Evolutionary conservation across 2,113 vertebrate genomes (phyloP).

Genomic region (Sinocyclocheilus grahami): DNA sequence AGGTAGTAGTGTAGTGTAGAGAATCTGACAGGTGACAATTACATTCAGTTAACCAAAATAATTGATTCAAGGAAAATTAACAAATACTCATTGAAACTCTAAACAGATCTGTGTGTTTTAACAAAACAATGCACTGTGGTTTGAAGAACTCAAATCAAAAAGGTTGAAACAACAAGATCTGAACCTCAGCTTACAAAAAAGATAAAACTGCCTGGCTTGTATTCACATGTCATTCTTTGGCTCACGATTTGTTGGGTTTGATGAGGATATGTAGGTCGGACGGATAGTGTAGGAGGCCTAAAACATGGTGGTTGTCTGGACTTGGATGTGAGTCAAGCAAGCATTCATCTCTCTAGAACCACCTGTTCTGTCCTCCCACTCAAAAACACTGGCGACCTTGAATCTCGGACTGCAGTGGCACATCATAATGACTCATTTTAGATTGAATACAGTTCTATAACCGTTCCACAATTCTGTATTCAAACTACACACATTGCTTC

Average conservation of each 20-base stretch:
- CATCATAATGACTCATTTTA: slow-evolving; percentile 21
- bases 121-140: not conserved
- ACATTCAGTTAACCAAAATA: not conserved
- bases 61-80: not conserved
- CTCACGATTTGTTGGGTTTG: not conserved
- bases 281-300: slow-evolving; percentile 48
- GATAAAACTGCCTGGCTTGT: not conserved
- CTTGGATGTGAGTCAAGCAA: slow-evolving; percentile 41
- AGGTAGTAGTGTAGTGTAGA: too few relatives aligned
- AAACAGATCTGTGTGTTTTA: not conserved
- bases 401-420: slow-evolving; percentile 23
- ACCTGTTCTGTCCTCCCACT: slow-evolving; percentile 21
- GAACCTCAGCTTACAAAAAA: not conserved
- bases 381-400: slow-evolving; percentile 23
- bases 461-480: not conserved
- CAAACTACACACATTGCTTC: slow-evolving; percentile 14
- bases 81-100: not conserved
- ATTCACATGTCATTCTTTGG: not conserved
- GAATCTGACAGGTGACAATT: not conserved
- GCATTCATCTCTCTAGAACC: slow-evolving; percentile 45
- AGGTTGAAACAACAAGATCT: too few relatives aligned
- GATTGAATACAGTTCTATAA: slow-evolving; percentile 25
- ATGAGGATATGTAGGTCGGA: slow-evolving; percentile 54
- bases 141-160: not conserved
- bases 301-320: slow-evolving; percentile 36